These are phyloP conservation scores for Drosophila murphyi DNA, from an alignment of 1,140 invertebrate species.

Conservation along the genomic window DNA sequence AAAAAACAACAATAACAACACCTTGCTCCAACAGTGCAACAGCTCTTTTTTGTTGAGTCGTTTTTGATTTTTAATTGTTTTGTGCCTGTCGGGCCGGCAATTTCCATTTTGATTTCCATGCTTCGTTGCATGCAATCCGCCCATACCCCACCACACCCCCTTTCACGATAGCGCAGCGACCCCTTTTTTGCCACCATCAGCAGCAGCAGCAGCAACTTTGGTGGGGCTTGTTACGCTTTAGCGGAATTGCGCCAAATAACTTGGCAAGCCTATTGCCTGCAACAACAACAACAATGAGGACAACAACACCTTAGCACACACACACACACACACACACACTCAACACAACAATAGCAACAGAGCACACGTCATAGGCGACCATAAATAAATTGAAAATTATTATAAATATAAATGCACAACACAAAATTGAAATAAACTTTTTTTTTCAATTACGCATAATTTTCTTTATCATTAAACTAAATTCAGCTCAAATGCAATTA, in stretches of 20 bases:
- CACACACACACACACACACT: neutral
- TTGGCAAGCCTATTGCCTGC: constrained; percentile 60
- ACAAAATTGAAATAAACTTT: constrained; percentile 42
- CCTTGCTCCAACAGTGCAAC: constrained; percentile 2
- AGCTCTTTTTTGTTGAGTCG: constrained; percentile 11
- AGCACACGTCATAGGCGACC: constrained; percentile 40
- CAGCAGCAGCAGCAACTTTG: constrained; percentile 32
- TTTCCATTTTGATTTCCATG: constrained; percentile 74
- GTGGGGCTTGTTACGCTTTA: constrained; percentile 67
- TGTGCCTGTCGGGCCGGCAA: constrained; percentile 42
- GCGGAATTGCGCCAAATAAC: constrained; percentile 75
- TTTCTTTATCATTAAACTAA: neutral
- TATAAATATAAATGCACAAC: constrained; percentile 50
- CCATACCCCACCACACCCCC: neutral
- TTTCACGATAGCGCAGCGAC: constrained; percentile 3
- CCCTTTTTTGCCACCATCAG: constrained; percentile 16
- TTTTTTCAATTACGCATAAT: constrained; percentile 15
- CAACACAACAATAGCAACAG: neutral
- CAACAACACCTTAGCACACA: constrained; percentile 12
- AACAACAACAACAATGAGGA: constrained; percentile 18
- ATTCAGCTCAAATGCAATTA: neutral
- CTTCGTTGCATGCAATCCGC: constrained; percentile 43
- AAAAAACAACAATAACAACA: constrained; percentile 38
- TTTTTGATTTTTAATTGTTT: constrained; percentile 54
- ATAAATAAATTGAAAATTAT: constrained; percentile 47